Evolutionary conservation across 2,113 vertebrate species (phyloP).

Genomic region (cattle (Bos taurus)): ARS-UCD2.0 NC_037339.1:86160501-86161000

Average conservation of each 20-base stretch:
- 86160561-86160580: neutral
- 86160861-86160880: neutral
- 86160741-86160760: neutral
- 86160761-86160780: neutral
- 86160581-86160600: neutral
- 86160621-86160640: fast-evolving
- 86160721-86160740: neutral
- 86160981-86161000: neutral
- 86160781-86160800: neutral
- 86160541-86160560: neutral
- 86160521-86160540: neutral
- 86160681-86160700: neutral
- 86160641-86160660: neutral
- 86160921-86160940: neutral
- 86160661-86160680: no score
- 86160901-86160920: neutral
- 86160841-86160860: neutral
- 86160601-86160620: no score
- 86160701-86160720: neutral
- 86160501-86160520: neutral
- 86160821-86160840: fast-evolving
- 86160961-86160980: neutral
- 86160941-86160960: neutral
- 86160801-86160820: neutral
- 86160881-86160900: neutral